These are phyloP conservation scores for Carcinoscorpius rotundicauda DNA, from an alignment of 1,140 invertebrate genomes.

Conservation along the genomic window DNA sequence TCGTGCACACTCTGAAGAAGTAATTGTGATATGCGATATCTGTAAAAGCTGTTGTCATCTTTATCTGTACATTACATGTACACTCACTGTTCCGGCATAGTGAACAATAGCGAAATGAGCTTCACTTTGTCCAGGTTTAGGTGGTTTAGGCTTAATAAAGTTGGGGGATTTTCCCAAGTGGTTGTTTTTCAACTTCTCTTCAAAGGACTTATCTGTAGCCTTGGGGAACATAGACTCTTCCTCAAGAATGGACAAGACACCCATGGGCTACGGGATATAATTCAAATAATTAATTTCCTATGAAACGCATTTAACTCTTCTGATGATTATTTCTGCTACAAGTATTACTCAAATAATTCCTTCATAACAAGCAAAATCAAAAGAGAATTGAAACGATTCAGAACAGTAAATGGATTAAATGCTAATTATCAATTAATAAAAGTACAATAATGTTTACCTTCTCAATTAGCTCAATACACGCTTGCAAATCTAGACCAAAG, in stretches of 20 bases:
- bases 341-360: too few species aligned
- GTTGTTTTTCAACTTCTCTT: conserved; percentile 95
- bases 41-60: too few species aligned
- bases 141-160: conserved; percentile 85
- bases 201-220: conserved; percentile 94
- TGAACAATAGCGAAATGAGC: conserved; percentile 98
- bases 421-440: too few species aligned
- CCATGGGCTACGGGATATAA: conserved; percentile 69
- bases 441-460: conserved; percentile 18
- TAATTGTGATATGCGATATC: too few species aligned
- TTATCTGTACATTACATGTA: background rate
- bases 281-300: too few species aligned
- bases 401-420: too few species aligned
- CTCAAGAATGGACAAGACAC: conserved; percentile 99
- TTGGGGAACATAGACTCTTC: conserved; percentile 99
- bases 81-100: conserved; percentile 79
- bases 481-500: conserved; percentile 45
- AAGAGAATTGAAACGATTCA: too few species aligned
- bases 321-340: too few species aligned
- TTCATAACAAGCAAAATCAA: too few species aligned
- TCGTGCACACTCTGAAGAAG: too few species aligned
- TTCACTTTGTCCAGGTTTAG: conserved; percentile 85
- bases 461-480: conserved; percentile 26
- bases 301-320: too few species aligned
- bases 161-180: conserved; percentile 97